Base-by-base conservation (phyloP, 1,140 invertebrate species). In the Prorops nasuta region DNA sequence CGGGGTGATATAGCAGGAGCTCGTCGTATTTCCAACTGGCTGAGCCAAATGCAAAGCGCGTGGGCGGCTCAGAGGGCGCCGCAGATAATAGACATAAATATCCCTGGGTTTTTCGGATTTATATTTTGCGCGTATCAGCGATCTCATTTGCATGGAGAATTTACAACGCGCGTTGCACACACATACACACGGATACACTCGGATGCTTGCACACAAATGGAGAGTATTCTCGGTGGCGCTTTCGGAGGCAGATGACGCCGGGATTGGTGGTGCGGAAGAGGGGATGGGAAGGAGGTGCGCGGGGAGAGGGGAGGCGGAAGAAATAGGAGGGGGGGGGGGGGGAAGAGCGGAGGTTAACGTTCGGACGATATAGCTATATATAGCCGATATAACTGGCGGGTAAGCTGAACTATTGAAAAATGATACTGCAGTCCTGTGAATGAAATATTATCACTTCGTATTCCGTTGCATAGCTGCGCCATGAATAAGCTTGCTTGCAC, bases 111-210 rank as follows among this genome's bases (percentile, higher is more conserved):
- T 74, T 74, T 69, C 60, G 66, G 66, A 77, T 75, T 73, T 76
- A 77, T 74, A 76, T 72, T 71, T 74, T 59, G 58, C 59, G 60
- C 64, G 64, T 74, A 73, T 74, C 71, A 63, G 65, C 57, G 48
- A 71, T 70, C 72, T 73, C 69, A 74, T 75, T 77, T 77, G 72
- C 72, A 75, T 75, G 45, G 58, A 51, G 65, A 74, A 74, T 76
- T 73, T 73, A 75, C 58, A 48, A 62, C 47, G 51, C 35, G 52
- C 64, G 51, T 60, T 58, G 60, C 42, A 49, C 54, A 28, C 37
- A n/a, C 43, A 17, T 14, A 6, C 4, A 17, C 24, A 28, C n/a
- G n/a, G n/a, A n/a, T n/a, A n/a, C n/a, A n/a, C n/a, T n/a, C n/a
- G n/a, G n/a, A n/a, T n/a, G n/a, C n/a, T n/a, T n/a, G n/a, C n/a